These are phyloP conservation scores for Scaptomyza flava DNA, from an alignment of 2,888 invertebrate species.

Conservation along the genomic window DNA sequence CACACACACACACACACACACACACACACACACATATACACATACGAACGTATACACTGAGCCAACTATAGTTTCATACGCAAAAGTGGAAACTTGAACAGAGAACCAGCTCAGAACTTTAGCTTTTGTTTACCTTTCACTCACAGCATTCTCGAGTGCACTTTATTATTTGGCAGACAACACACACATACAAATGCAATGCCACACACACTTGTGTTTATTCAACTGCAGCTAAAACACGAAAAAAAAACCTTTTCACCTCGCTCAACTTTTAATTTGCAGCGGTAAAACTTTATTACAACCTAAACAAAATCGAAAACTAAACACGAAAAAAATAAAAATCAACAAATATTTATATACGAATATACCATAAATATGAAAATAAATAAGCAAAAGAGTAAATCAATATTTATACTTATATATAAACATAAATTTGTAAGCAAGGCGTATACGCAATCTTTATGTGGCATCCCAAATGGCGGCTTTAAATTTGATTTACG, in stretches of 20 bases:
- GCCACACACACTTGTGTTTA: slow-evolving; percentile 25
- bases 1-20: slow-evolving; percentile 2
- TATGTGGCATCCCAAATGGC: slow-evolving; percentile 42
- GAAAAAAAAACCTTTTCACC: slow-evolving; percentile 38
- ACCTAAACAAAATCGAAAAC: slow-evolving; percentile 15
- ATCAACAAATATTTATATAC: slow-evolving; percentile 7
- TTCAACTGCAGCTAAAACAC: slow-evolving; percentile 34
- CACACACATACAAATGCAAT: slow-evolving; percentile 23
- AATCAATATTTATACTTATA: slow-evolving; percentile 18
- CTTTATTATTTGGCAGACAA: slow-evolving; percentile 60
- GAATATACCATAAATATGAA: slow-evolving; percentile 1
- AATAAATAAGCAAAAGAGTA: slow-evolving; percentile 8
- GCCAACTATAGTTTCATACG: slow-evolving; percentile 59
- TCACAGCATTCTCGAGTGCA: slow-evolving; percentile 50
- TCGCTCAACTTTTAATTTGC: slow-evolving; percentile 67
- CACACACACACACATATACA: not conserved
- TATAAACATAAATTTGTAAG: slow-evolving; percentile 13
- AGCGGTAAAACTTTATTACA: slow-evolving; percentile 30
- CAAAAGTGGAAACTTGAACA: slow-evolving; percentile 26
- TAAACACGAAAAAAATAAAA: slow-evolving; percentile 19
- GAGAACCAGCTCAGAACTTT: slow-evolving; percentile 18
- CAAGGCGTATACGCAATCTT: slow-evolving; percentile 57
- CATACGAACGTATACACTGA: not conserved
- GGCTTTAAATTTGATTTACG: slow-evolving; percentile 49
- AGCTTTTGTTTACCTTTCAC: slow-evolving; percentile 39